A percentile compares a stretch with the other conserved stretches of the same genome.
phyloP scores from a whole-genome alignment of 2,888 invertebrate species.

The Callyntrura guangdongensis region DNA sequence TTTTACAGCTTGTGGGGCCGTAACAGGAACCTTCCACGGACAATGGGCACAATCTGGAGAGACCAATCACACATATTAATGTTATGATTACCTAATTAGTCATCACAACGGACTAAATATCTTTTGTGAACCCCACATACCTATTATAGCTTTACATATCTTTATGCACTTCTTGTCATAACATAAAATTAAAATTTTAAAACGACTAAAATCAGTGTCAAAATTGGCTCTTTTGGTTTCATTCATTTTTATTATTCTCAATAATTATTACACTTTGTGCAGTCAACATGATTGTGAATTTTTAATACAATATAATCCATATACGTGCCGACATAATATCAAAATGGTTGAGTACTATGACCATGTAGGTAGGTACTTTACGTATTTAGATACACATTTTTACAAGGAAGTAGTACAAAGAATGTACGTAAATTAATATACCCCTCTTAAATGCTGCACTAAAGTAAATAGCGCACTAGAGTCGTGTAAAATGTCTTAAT shows the following conservation, averaged over 20 bases:
- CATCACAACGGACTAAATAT: no score
- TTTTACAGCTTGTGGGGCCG: constrained; percentile 82
- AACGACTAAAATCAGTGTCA: background rate
- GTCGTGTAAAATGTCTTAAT: background rate
- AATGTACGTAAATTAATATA: constrained; percentile 33
- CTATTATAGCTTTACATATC: background rate
- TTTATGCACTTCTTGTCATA: no score
- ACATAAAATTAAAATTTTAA: background rate
- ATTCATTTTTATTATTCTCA: constrained; percentile 1
- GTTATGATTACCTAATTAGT: constrained; percentile 85
- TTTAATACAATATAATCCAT: constrained; percentile 21
- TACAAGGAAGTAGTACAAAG: background rate
- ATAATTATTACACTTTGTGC: background rate
- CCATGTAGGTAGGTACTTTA: background rate
- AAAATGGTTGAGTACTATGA: constrained; percentile 64
- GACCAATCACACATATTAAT: constrained; percentile 82
- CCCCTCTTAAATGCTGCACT: constrained; percentile 68
- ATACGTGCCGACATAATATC: constrained; percentile 69
- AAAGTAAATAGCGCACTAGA: constrained; percentile 39
- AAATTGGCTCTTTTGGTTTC: constrained; percentile 7
- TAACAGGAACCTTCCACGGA: constrained; percentile 84
- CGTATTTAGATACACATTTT: constrained; percentile 27
- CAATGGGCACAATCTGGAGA: constrained; percentile 80
- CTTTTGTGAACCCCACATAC: no score
- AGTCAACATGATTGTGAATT: constrained; percentile 22